Evolutionary conservation across 2,888 invertebrate genomes (phyloP), one percentile per base, ranked within the genome.

Genomic region (Osedax fenrisi): DNA sequence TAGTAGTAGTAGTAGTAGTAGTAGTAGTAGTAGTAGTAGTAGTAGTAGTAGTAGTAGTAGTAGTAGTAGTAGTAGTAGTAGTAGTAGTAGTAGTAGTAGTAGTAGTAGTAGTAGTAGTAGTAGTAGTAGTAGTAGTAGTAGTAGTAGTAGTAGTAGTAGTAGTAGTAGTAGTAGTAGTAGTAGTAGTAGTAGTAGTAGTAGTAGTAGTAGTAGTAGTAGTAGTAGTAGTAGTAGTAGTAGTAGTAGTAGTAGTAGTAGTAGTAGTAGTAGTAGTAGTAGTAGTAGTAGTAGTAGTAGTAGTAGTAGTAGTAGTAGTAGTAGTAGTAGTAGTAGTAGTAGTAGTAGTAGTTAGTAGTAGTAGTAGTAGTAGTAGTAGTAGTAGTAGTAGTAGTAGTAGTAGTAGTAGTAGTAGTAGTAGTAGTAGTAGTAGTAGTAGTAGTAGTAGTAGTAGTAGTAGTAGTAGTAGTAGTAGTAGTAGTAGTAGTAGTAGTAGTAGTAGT

Each of bases 281-380:
- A 71, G 69, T 73, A 71, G 73, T 71, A 73, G 73, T 73, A 71
- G 73, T 73, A 71, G 73, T 73, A 71, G 73, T 73, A 71, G 73
- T 73, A 72, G 71, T 73, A 71, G 73, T 73, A 72, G 73, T 71
- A 74, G 74, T 74, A 74, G 73, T 74, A 74, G 72, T 74, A 74
- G 74, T 74, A 74, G 74, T 74, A 27, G 74, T 74, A 27, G 74
- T 74, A 26, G 74, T 41, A 27, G 74, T 27, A 74, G 74, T 74
- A 74, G 74, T 74, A 74, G n/a, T n/a, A n/a, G n/a, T n/a, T n/a
- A n/a, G n/a, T n/a, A n/a, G n/a, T n/a, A n/a, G n/a, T n/a, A n/a
- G 74, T 74, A 74, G 74, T 74, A 74, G 74, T 74, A 74, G 74
- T 74, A 74, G 74, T 74, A 74, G 74, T 75, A 74, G 74, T 73